phyloP scores from a whole-genome alignment of 2,797 vertebrate genomes.

The Kryptopterus vitreolus region DNA sequence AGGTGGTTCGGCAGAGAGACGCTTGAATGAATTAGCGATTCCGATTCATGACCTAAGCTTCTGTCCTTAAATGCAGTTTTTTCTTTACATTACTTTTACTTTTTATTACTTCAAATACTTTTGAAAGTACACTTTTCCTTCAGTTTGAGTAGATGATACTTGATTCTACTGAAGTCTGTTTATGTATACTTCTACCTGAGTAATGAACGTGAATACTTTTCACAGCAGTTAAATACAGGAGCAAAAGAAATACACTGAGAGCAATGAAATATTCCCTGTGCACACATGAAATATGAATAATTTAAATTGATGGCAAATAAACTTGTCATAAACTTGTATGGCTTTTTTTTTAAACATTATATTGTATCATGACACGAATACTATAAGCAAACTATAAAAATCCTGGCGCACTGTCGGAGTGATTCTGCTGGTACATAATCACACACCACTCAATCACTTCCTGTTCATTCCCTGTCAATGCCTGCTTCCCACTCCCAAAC shows the following conservation, averaged over 20 bases:
- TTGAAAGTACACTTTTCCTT: too few species aligned
- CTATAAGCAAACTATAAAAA: not conserved
- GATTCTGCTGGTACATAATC: not conserved
- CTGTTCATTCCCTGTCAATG: not conserved
- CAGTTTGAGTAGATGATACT: too few species aligned
- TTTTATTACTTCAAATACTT: too few species aligned
- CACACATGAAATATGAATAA: not conserved
- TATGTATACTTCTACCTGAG: too few species aligned
- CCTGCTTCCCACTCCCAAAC: not conserved
- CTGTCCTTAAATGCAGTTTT: too few species aligned
- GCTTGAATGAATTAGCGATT: too few species aligned
- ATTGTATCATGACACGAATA: not conserved
- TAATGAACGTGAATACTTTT: too few species aligned
- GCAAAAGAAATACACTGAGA: not conserved
- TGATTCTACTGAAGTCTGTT: too few species aligned
- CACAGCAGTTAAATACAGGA: too few species aligned
- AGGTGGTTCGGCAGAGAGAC: too few species aligned
- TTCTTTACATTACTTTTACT: too few species aligned
- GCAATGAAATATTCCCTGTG: not conserved
- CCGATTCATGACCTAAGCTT: too few species aligned
- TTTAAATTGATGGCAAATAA: not conserved
- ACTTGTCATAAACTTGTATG: not conserved
- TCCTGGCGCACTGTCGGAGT: not conserved
- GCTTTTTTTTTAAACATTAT: not conserved
- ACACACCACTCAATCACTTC: not conserved